Base-by-base conservation (phyloP, 2,797 vertebrate genomes). In the Ammospiza maritima region DNA sequence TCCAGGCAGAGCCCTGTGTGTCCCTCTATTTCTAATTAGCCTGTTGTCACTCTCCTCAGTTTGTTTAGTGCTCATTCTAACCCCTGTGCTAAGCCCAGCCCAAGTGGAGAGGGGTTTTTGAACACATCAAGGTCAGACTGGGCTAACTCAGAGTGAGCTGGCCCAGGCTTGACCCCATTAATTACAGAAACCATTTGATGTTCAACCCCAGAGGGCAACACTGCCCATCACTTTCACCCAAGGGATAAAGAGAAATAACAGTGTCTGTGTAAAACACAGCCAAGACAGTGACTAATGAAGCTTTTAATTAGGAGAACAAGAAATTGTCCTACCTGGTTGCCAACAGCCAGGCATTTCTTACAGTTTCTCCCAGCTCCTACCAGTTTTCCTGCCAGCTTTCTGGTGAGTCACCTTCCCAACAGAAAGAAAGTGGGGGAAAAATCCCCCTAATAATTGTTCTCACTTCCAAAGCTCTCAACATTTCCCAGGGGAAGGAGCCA, bases 31-130 rank as follows among this genome's bases (percentile, higher is more conserved):
- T 14, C 30, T 27, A 0, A 7, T 48, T 23, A 19, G 7, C 6
- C 0, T 6, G 2, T 29, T 45, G 14, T 23, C 77, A 16, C 0
- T 22, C 45, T 10, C n/a, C 84, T 27, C 6, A 0, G n/a, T 16
- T 45, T 32, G 26, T 42, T 47, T 2, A 3, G 34, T 5, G 19
- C 3, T 19, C 30, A 62, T 26, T 62, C 48, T 32, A 32, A 26
- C 6, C 71, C n/a, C 0, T 3, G 2, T 3, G 0, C 48, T 22
- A 21, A 47, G 40, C 8, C 42, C 26, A 6, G 42, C 47, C 3
- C 38, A 16, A 0, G 29, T 13, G 17, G 18, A 38, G 66, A n/a
- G 42, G 58, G 23, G 11, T 34, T 92, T 60, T 9, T 30, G n/a
- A 42, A 16, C 30, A 11, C 34, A 4, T 17, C 4, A 11, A 7